Evolutionary conservation across 2,797 vertebrate species (phyloP), one percentile per base, ranked within the genome.

Genomic region (Eulemur rubriventer): DNA sequence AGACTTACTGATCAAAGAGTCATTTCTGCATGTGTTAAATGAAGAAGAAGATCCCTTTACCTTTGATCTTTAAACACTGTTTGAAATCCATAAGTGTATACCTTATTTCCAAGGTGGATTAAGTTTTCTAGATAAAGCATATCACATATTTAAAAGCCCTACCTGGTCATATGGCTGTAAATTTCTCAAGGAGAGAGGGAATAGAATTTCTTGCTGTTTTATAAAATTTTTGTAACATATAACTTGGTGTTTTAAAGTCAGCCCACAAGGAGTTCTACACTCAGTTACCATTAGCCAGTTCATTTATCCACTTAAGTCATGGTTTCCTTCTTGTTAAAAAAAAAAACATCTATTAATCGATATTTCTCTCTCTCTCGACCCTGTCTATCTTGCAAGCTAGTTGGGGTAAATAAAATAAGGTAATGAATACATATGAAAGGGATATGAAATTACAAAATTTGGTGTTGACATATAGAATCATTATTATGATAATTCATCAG

Each of bases 151-250:
- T 59, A 87, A 73, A 46, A 91, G 18, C 28, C 6, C 11, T 76
- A 38, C 20, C 55, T 85, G 35, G 81, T 95, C 24, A 43, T 24
- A 20, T 30, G 11, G 14, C 63, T 91, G 7, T 59, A 75, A 10
- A 67, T 70, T 90, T 90, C 20, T 96, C 63, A 72, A 65, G 65
- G 38, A 28, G 30, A 83, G 24, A 80, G 22, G 28, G 13, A 95
- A 30, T 78, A 10, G 83, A 50, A 94, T 85, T 83, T 88, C n/a
- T 95, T 43, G 2, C 28, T 81, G 43, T 79, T 85, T 91, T 91
- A 59, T 79, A 82, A 70, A 88, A 78, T 85, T 70, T 59, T 80
- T 69, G 43, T 63, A 75, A 33, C 17, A 50, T 55, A 38, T 91
- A 57, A 14, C 5, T 46, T 55, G 33, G 14, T 2, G 28, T 69